phyloP scores from a whole-genome alignment of 2,888 invertebrate genomes.

The Baronia brevicornis region DNA sequence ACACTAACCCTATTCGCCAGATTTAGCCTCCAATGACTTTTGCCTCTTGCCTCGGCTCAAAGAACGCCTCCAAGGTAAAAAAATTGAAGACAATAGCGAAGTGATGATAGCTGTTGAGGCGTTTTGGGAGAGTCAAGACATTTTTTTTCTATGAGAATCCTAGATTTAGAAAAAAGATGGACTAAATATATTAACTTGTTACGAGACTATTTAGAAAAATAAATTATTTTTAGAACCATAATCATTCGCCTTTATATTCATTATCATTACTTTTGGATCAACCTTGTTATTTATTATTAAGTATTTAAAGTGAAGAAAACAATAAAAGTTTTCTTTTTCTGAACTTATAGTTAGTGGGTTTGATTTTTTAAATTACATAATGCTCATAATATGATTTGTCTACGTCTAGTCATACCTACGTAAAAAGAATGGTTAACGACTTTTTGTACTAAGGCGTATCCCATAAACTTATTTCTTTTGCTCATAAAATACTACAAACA shows the following conservation, averaged over 20 bases:
- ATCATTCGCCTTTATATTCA: not conserved
- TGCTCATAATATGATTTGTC: no score
- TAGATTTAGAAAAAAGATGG: conserved; percentile 14
- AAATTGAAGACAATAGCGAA: conserved; percentile 18
- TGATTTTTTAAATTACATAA: no score
- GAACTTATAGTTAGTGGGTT: no score
- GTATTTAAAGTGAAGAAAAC: no score
- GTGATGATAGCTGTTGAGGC: conserved; percentile 15
- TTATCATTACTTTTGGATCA: conserved; percentile 5
- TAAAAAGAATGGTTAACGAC: no score
- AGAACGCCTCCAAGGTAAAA: conserved; percentile 17
- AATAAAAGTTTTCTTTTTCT: no score
- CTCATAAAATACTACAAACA: no score
- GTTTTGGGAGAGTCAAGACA: conserved; percentile 15
- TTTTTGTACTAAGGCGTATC: no score
- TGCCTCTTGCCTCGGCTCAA: conserved; percentile 22
- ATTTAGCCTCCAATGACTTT: conserved; percentile 21
- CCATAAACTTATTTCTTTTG: no score
- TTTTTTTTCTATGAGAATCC: conserved; percentile 14
- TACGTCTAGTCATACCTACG: no score
- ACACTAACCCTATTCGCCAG: conserved; percentile 19
- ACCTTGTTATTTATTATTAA: no score
- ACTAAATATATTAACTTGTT: conserved; percentile 15
- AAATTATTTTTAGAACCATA: not conserved
- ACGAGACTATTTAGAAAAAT: conserved; percentile 12